Conservation (phyloP, 2,888 invertebrate genomes). For the Spisula solida region DNA sequence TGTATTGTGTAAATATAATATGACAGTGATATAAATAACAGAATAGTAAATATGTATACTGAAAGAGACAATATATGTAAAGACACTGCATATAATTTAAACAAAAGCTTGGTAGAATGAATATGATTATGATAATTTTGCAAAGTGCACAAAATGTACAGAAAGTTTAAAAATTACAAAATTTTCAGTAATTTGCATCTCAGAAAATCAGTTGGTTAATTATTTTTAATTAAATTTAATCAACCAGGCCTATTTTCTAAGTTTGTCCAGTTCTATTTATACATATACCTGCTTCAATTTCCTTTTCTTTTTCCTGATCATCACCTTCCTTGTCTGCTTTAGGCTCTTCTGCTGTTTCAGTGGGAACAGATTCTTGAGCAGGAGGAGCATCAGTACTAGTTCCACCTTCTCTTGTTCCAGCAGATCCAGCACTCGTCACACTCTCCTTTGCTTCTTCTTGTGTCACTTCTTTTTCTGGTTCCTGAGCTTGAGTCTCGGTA, state of each 20-base stretch:
- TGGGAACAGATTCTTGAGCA: constrained; percentile 44
- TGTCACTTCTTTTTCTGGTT: constrained; percentile 37
- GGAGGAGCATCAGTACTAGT: constrained; percentile 59
- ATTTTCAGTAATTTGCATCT: too few relatives aligned
- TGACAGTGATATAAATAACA: too few relatives aligned
- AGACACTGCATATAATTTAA: too few relatives aligned
- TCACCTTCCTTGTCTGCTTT: constrained; percentile 45
- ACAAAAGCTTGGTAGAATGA: too few relatives aligned
- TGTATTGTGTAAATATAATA: too few relatives aligned
- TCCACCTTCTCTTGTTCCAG: constrained; percentile 60
- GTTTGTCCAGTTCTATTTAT: background rate
- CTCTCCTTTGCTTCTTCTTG: constrained; percentile 46
- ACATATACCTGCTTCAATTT: constrained; percentile 65
- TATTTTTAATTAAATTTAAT: background rate
- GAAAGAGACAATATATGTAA: too few relatives aligned
- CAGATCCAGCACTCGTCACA: constrained; percentile 28
- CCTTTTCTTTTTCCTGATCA: constrained; percentile 64
- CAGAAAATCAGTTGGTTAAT: too few relatives aligned
- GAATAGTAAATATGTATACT: too few relatives aligned
- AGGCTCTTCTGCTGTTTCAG: constrained; percentile 48
- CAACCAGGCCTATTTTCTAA: background rate
- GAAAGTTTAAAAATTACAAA: too few relatives aligned
- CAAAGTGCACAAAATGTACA: too few relatives aligned
- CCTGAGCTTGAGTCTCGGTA: constrained; percentile 34
- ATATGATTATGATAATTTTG: too few relatives aligned